Evolutionary conservation across 2,797 vertebrate genomes (phyloP).

Genomic region (Malurus leucopterus): DNA sequence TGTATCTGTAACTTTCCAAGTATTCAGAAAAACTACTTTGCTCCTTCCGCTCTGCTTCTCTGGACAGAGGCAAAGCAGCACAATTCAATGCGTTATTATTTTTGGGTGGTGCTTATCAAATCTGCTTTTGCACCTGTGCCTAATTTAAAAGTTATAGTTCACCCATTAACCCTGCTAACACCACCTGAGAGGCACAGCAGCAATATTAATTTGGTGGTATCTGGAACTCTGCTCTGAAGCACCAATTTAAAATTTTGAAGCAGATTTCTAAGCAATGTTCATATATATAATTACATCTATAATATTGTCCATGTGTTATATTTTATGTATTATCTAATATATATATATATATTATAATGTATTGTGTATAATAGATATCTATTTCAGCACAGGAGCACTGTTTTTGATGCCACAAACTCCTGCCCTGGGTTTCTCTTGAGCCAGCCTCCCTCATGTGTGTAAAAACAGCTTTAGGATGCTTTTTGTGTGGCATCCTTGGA

Average conservation of each 20-base stretch:
- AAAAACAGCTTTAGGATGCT: neutral
- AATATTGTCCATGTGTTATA: neutral
- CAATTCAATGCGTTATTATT: neutral
- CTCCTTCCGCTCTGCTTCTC: neutral
- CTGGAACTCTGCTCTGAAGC: neutral
- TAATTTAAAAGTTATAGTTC: slow-evolving; percentile 24
- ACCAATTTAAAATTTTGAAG: neutral
- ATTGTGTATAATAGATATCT: neutral
- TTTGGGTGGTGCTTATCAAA: neutral
- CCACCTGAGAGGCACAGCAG: neutral
- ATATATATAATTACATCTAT: neutral
- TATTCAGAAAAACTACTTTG: fast-evolving
- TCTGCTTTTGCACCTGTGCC: neutral
- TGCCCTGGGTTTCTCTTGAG: neutral
- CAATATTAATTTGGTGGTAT: neutral
- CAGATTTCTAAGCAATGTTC: neutral
- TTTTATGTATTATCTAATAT: neutral
- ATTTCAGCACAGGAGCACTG: fast-evolving
- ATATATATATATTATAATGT: neutral
- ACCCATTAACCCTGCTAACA: neutral
- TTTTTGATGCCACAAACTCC: neutral
- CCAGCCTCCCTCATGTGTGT: neutral
- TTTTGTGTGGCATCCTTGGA: neutral
- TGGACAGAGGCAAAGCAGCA: neutral
- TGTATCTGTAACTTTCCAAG: neutral